Base-by-base conservation (phyloP, 2,113 vertebrate species). In the Danionella cerebrum region DNA sequence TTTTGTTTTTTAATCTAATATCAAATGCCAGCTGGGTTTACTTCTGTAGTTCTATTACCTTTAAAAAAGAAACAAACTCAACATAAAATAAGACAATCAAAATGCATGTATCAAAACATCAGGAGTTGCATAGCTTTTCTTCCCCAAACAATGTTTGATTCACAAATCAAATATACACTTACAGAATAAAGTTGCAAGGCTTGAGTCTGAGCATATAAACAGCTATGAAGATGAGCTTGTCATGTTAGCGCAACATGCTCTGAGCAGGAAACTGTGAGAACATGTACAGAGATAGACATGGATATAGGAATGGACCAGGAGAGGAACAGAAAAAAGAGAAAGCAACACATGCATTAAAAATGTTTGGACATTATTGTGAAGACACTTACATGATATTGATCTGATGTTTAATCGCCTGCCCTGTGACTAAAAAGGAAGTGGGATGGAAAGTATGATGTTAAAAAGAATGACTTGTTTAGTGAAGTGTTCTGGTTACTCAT, bases 341-440 rank as follows among this genome's bases (percentile, higher is more conserved):
- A 13, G 11, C 12, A 6, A 31, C 29, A 12, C 75, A 77, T 81
- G 79, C 63, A 65, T n/a, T n/a, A n/a, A n/a, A 66, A 24, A 48
- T 67, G 50, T 73, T 74, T 77, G 84, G 76, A 78, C 79, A 74
- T 76, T 79, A 76, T 10, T 74, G 76, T 82, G 78, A 79, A 39
- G 47, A 84, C 90, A 96, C 94, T 94, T 95, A 96, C 92, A 97
- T 96, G 92, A 93, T 92, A 86, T 90, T 94, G 91, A 93, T 93
- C 91, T 91, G 92, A 86, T 88, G 86, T 85, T 91, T 92, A 90
- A 85, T 93, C 85, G 92, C 91, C 89, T 97, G 92, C 84, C 96
- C 92, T 87, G 88, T 89, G 89, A 94, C 91, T 88, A 91, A 89
- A 91, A 86, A 89, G 85, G 79, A 73, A 65, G 66, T 72, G 77